phyloP scores from a whole-genome alignment of 1,140 invertebrate genomes.

The Lasioglossum albipes region DNA sequence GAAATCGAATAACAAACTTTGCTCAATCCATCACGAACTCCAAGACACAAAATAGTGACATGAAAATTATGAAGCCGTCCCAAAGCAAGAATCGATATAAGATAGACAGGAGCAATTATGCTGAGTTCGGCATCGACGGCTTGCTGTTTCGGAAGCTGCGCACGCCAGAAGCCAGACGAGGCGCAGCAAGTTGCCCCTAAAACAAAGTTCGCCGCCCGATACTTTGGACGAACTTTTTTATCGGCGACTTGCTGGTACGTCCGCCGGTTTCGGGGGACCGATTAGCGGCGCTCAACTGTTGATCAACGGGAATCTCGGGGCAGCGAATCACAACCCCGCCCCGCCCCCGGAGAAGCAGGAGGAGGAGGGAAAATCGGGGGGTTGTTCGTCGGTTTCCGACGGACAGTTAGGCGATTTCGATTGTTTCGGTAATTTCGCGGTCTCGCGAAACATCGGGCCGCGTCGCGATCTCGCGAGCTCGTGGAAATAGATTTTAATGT shows the following conservation, averaged over 20 bases:
- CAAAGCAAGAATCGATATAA: too few species aligned
- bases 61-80: too few species aligned
- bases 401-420: neutral
- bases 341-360: neutral
- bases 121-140: neutral
- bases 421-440: neutral
- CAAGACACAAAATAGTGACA: too few species aligned
- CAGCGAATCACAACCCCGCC: neutral
- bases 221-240: neutral
- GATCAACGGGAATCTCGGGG: neutral
- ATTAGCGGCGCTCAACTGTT: conserved; percentile 7
- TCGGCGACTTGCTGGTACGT: neutral
- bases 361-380: neutral
- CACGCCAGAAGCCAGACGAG: neutral
- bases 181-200: conserved; percentile 3
- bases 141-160: neutral
- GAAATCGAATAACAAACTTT: too few species aligned
- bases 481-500: neutral
- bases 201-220: neutral
- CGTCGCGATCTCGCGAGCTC: neutral
- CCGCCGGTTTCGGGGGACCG: neutral
- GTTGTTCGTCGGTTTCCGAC: neutral
- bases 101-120: neutral
- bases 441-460: neutral
- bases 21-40: too few species aligned